Percentiles rank a stretch among this genome's conserved stretches.
These are phyloP conservation scores for Aleiodes sp. DNA, from an alignment of 1,140 invertebrate species.

Conservation along the genomic window DNA sequence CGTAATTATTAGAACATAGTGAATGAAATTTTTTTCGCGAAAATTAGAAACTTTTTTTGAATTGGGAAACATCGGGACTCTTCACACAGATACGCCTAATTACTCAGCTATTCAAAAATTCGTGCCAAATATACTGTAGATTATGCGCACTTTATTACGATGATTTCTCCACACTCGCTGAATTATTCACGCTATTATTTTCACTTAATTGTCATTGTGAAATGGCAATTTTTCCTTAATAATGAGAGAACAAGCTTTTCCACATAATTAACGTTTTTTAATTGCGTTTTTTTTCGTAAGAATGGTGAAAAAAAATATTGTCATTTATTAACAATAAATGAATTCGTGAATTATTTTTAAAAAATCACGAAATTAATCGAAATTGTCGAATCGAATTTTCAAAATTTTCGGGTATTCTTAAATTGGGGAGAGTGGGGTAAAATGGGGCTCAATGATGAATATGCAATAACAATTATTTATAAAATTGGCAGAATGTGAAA, in stretches of 20 bases:
- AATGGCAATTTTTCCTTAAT: slow-evolving; percentile 14
- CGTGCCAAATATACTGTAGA: slow-evolving; percentile 31
- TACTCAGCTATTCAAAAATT: slow-evolving; percentile 37
- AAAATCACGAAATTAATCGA: too few relatives aligned
- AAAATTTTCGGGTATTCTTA: too few relatives aligned
- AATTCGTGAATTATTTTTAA: too few relatives aligned
- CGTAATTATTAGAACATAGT: too few relatives aligned
- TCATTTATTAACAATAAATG: too few relatives aligned
- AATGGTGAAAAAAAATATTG: too few relatives aligned
- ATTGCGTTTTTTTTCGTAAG: neutral
- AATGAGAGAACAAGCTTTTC: neutral
- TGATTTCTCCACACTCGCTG: neutral
- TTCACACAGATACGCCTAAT: slow-evolving; percentile 42
- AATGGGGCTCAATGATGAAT: too few relatives aligned
- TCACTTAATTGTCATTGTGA: neutral
- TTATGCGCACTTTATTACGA: slow-evolving; percentile 17
- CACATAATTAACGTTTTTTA: neutral
- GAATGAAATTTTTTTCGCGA: too few relatives aligned
- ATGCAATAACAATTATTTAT: too few relatives aligned
- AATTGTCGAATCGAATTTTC: too few relatives aligned
- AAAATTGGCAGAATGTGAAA: too few relatives aligned
- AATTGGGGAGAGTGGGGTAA: too few relatives aligned
- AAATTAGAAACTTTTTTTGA: neutral
- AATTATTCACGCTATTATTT: slow-evolving; percentile 27
- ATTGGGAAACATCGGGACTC: slow-evolving; percentile 9